These are phyloP conservation scores for Tenthredo scrophulariae DNA, from an alignment of 2,888 invertebrate species.

Conservation along the genomic window DNA sequence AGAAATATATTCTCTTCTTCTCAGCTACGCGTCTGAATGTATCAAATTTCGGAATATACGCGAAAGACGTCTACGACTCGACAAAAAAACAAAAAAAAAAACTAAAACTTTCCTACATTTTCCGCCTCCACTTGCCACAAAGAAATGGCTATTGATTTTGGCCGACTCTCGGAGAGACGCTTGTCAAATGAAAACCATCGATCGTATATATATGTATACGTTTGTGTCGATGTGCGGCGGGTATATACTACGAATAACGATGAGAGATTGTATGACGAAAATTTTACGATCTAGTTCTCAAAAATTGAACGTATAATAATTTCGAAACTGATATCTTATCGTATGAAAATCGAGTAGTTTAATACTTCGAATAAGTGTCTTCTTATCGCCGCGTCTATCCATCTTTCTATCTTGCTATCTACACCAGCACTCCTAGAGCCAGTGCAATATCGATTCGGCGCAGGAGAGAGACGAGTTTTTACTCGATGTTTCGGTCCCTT, in stretches of 20 bases:
- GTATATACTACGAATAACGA: not conserved
- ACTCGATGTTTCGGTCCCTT: not conserved
- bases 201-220: not conserved
- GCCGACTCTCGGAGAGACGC: not conserved
- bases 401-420: not conserved
- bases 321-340: not conserved
- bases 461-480: slow-evolving; percentile 35
- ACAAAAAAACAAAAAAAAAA: slow-evolving; percentile 10
- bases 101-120: not conserved
- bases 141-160: slow-evolving; percentile 33
- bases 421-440: not conserved
- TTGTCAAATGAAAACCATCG: slow-evolving; percentile 42
- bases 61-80: not conserved
- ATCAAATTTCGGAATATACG: not conserved
- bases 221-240: not conserved
- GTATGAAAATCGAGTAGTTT: not conserved
- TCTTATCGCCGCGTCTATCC: not conserved
- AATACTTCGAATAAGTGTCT: not conserved
- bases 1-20: too few species aligned
- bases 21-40: not conserved
- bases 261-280: not conserved
- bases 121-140: not conserved
- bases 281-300: not conserved
- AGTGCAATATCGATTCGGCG: slow-evolving; percentile 47
- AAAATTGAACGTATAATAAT: not conserved